A percentile compares a stretch with the other conserved stretches of the same genome.
Evolutionary conservation across 2,888 invertebrate genomes (phyloP).

Genomic region (Branchinecta sandiegonensis): DNA sequence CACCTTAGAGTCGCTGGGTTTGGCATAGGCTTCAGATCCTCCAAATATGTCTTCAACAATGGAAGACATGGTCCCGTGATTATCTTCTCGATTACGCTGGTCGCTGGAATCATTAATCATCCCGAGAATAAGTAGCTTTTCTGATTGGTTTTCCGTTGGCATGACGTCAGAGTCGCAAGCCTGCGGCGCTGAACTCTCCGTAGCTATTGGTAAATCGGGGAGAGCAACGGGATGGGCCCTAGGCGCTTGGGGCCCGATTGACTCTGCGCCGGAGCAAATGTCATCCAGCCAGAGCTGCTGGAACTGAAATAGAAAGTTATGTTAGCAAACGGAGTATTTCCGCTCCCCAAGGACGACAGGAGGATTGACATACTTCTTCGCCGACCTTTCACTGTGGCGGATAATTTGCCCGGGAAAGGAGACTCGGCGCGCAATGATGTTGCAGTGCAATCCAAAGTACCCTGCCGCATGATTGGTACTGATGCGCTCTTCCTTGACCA

Average conservation of each 20-base stretch:
- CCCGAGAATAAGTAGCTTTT: constrained; percentile 12
- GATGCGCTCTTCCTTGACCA: too few relatives aligned
- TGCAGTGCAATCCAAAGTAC: too few relatives aligned
- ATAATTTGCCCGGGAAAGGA: too few relatives aligned
- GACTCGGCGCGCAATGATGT: too few relatives aligned
- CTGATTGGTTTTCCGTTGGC: not conserved
- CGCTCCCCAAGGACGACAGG: too few relatives aligned
- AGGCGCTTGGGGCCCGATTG: constrained; percentile 10
- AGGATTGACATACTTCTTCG: too few relatives aligned
- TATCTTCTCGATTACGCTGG: not conserved
- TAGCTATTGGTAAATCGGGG: not conserved
- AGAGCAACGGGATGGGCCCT: constrained; percentile 14
- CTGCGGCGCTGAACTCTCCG: not conserved
- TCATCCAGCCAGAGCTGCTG: constrained; percentile 24
- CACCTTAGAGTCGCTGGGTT: not conserved
- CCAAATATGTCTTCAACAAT: constrained; percentile 10
- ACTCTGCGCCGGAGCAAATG: constrained; percentile 1
- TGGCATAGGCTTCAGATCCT: not conserved
- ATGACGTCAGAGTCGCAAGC: not conserved
- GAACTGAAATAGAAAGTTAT: constrained; percentile 18
- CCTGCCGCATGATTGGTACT: too few relatives aligned
- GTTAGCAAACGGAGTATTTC: too few relatives aligned
- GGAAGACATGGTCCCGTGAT: not conserved
- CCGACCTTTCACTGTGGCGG: too few relatives aligned
- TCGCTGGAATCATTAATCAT: not conserved